phyloP scores from a whole-genome alignment of 2,113 vertebrate species.

The Thamnaconus septentrionalis region DNA sequence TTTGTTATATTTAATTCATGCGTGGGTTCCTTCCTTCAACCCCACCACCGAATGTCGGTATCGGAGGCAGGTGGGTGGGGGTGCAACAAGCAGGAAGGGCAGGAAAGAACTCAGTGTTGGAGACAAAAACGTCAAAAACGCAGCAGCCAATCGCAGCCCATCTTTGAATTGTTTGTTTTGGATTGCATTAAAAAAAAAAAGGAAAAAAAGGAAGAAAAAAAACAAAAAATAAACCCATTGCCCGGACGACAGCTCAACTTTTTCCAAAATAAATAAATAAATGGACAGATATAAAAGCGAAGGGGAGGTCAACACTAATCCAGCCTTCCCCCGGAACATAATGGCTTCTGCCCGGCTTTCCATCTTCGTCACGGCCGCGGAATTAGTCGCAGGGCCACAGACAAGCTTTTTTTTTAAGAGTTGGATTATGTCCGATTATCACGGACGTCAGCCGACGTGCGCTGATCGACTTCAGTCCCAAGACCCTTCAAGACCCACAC shows the following conservation, averaged over 20 bases:
- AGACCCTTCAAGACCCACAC: too few relatives aligned
- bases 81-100: too few relatives aligned
- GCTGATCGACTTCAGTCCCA: background rate
- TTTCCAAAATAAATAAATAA: too few relatives aligned
- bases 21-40: slow-evolving; percentile 17
- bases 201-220: too few relatives aligned
- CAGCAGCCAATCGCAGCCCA: slow-evolving; percentile 29
- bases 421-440: slow-evolving; percentile 46
- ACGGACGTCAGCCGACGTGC: too few relatives aligned
- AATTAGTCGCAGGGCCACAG: slow-evolving; percentile 11
- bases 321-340: slow-evolving; percentile 7
- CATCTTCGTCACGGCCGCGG: background rate
- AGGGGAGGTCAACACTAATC: slow-evolving; percentile 43
- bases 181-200: slow-evolving; percentile 20
- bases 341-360: slow-evolving; percentile 16
- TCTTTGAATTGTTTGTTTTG: slow-evolving; percentile 16
- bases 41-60: background rate
- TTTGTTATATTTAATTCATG: slow-evolving; percentile 47
- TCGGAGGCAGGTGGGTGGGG: too few relatives aligned
- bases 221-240: background rate
- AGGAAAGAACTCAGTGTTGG: too few relatives aligned
- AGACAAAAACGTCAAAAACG: background rate
- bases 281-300: too few relatives aligned
- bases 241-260: too few relatives aligned
- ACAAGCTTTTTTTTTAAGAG: slow-evolving; percentile 4